Evolutionary conservation across 2,888 invertebrate genomes (phyloP).

Genomic region (Eumacrocentrus americanus): DNA sequence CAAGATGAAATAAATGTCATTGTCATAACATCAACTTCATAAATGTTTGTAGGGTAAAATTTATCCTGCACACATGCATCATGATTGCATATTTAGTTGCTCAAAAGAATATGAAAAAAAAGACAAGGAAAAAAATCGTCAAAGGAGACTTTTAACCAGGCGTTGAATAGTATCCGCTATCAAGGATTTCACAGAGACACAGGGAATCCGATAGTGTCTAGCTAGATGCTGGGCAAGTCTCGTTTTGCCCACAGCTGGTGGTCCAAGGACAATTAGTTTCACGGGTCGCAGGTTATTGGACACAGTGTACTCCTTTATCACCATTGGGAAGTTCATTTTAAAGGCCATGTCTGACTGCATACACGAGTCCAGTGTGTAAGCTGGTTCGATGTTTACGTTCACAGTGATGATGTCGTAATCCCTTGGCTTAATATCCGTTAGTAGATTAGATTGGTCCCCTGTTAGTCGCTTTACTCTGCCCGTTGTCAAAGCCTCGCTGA

Average conservation of each 20-base stretch:
- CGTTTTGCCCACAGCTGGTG: constrained; percentile 72
- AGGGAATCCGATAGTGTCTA: constrained; percentile 66
- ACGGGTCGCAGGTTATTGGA: constrained; percentile 66
- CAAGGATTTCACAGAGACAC: constrained; percentile 66
- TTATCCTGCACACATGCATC: not conserved
- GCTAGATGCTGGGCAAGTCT: constrained; percentile 66
- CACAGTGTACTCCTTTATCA: constrained; percentile 62
- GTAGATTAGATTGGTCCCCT: constrained; percentile 66
- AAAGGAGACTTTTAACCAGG: constrained; percentile 59
- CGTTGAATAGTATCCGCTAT: constrained; percentile 65
- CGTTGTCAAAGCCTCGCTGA: constrained; percentile 65
- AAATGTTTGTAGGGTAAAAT: not conserved
- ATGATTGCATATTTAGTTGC: not conserved
- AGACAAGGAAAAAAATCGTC: not conserved
- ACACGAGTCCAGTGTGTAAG: constrained; percentile 64
- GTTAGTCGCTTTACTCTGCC: constrained; percentile 67
- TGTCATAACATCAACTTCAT: constrained; percentile 26
- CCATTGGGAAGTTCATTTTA: constrained; percentile 64
- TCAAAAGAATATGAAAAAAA: not conserved
- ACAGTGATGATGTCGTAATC: constrained; percentile 66
- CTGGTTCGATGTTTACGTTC: constrained; percentile 68
- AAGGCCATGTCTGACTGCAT: constrained; percentile 64
- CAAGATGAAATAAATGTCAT: not conserved
- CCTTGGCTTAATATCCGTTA: constrained; percentile 65
- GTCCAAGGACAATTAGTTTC: constrained; percentile 69